These are phyloP conservation scores for Meliscaeva auricollis DNA, from an alignment of 2,888 invertebrate genomes.

Conservation along the genomic window DNA sequence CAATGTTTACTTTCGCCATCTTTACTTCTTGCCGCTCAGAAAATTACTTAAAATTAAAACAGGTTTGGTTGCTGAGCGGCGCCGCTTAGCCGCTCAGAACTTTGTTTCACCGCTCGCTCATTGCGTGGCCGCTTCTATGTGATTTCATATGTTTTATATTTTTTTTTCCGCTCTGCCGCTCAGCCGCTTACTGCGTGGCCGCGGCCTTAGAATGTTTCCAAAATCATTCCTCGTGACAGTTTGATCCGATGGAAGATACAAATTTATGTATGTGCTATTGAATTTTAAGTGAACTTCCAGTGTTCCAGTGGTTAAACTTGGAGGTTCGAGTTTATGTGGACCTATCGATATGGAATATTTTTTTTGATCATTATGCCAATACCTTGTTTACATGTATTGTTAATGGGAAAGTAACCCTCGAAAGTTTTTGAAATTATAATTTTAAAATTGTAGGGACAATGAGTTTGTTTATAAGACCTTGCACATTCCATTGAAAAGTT, in stretches of 20 bases:
- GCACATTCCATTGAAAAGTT: slow-evolving; percentile 15
- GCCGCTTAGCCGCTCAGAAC: too few species aligned
- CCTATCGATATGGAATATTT: slow-evolving; percentile 19
- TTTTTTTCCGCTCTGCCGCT: too few species aligned
- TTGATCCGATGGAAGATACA: slow-evolving; percentile 13
- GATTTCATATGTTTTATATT: too few species aligned
- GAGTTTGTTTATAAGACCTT: slow-evolving; percentile 16
- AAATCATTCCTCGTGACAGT: neutral
- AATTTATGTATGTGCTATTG: neutral
- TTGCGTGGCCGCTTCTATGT: too few species aligned
- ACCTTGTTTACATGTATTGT: slow-evolving; percentile 1
- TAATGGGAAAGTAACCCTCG: neutral
- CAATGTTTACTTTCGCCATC: too few species aligned
- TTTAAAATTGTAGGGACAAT: slow-evolving; percentile 15
- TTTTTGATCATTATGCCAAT: slow-evolving; percentile 10
- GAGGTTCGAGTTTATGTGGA: neutral
- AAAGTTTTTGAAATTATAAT: slow-evolving; percentile 2
- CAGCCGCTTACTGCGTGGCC: too few species aligned
- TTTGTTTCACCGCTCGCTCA: too few species aligned
- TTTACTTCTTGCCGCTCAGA: too few species aligned
- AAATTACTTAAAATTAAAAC: too few species aligned
- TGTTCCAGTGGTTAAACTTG: neutral
- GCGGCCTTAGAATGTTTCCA: slow-evolving; percentile 3
- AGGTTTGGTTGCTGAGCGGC: too few species aligned
- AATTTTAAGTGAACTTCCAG: slow-evolving; percentile 4